Base-by-base conservation (phyloP, 2,113 vertebrate genomes). In the Cygnus atratus region DNA sequence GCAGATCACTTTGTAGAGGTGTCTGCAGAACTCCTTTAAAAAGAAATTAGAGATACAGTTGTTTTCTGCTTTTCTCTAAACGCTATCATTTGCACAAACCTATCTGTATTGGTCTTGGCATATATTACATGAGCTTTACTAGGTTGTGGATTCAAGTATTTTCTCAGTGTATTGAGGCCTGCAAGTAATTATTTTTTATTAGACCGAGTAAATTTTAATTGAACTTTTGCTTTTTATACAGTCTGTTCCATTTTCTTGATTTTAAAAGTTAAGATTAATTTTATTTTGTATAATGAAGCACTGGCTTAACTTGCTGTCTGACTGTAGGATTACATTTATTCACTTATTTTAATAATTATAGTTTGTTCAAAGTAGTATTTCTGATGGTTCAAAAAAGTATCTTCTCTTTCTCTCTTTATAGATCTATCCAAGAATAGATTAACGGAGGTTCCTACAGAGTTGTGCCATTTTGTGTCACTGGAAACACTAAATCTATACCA, bases 391-490 rank as follows among this genome's bases (percentile, higher is more conserved):
- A 84, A 84, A 85, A 94, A 54, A 96, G 8, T 81, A 26, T 10
- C 7, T 87, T 70, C 28, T 96, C 43, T 95, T 85, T 91, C 62
- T 94, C 58, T 95, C 37, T 76, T 94, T 14, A 22, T 95, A 99
- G 99, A 99, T 96, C 97, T 99, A 78, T 99, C 99, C n/a, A 99
- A 98, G 98, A 99, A 99, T 91, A 98, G 99, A 75, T 96, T 99
- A 97, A 95, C 98, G 3, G 99, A 99, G 57, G 95, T 99, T 92
- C 99, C 99, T 39, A 96, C 98, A 0, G 99, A 99, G 75, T 90
- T 99, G 70, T 99, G 98, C 93, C 98, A 99, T 78, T 98, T 99
- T 77, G 98, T 99, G 57, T 99, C 99, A 82, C 95, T 99, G 98
- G 99, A 99, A 98, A 98, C 97, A 35, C 98, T 99, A 83, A 99